These are phyloP conservation scores for Limnodromus scolopaceus DNA, from an alignment of 2,797 vertebrate genomes.

Conservation along the genomic window DNA sequence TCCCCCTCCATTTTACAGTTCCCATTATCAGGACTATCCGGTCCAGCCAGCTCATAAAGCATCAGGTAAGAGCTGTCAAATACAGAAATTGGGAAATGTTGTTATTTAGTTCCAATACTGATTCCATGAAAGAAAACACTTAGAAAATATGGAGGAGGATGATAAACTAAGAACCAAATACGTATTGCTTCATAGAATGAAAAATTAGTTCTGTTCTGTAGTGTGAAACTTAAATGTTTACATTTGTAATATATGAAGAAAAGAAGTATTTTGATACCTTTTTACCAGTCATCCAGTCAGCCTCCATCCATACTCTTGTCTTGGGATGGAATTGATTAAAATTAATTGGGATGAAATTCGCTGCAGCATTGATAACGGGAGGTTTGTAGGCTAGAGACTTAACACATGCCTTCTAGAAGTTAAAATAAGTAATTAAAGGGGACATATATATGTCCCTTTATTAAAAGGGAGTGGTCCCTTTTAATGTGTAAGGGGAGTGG, in stretches of 20 bases:
- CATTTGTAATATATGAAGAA: neutral
- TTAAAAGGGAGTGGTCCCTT: neutral
- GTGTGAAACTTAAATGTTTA: neutral
- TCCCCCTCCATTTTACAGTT: slow-evolving; percentile 74
- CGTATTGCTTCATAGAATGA: neutral
- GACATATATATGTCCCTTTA: accelerated
- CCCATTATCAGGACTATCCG: slow-evolving; percentile 81
- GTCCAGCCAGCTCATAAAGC: slow-evolving; percentile 79
- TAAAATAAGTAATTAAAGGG: neutral
- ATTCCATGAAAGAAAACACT: neutral
- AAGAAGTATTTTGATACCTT: neutral
- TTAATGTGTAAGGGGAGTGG: neutral
- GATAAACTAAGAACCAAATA: neutral
- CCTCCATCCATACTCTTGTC: neutral
- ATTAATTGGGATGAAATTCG: no score
- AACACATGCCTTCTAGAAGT: neutral
- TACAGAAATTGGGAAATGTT: neutral
- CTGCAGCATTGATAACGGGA: neutral
- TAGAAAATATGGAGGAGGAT: neutral
- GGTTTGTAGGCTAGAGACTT: neutral
- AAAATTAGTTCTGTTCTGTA: neutral
- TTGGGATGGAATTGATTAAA: neutral
- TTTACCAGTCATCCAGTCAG: neutral
- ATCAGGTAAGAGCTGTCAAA: slow-evolving; percentile 78
- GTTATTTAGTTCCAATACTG: neutral